Percentiles rank a stretch among this genome's conserved stretches.
phyloP scores from a whole-genome alignment of 2,888 invertebrate species.

The Amphipoea oculea region DNA sequence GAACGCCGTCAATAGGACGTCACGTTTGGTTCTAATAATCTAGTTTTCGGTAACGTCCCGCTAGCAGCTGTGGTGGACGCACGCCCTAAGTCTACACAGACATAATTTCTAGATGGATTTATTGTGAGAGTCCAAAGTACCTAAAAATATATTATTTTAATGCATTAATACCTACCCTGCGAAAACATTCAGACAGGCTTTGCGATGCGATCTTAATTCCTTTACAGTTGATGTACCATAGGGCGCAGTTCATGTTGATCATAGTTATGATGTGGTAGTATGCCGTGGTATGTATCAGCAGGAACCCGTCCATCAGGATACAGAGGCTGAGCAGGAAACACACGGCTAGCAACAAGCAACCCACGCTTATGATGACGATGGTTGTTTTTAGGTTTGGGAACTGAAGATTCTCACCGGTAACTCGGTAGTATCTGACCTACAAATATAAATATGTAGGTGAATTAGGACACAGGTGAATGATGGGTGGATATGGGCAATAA shows the following conservation, averaged over 20 bases:
- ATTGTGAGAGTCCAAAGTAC: background rate
- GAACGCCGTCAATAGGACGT: background rate
- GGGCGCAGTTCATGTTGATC: slow-evolving; percentile 93
- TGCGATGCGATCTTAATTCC: slow-evolving; percentile 92
- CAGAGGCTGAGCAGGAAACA: slow-evolving; percentile 91
- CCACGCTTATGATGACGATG: slow-evolving; percentile 91
- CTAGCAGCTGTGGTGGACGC: background rate
- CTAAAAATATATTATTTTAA: background rate
- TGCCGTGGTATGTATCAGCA: slow-evolving; percentile 91
- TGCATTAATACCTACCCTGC: slow-evolving; percentile 79
- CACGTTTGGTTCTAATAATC: background rate
- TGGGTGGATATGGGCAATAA: background rate
- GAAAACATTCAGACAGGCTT: slow-evolving; percentile 89
- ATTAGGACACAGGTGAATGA: background rate
- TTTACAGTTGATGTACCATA: slow-evolving; percentile 93
- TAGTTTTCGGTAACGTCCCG: background rate
- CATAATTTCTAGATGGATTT: background rate
- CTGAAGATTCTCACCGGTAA: slow-evolving; percentile 91
- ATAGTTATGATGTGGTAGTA: slow-evolving; percentile 93
- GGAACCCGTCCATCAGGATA: slow-evolving; percentile 91
- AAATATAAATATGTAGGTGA: slow-evolving; percentile 38
- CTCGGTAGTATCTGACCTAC: slow-evolving; percentile 89
- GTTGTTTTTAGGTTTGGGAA: slow-evolving; percentile 91
- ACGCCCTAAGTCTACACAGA: background rate
- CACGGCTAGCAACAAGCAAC: slow-evolving; percentile 91